These are phyloP conservation scores for Rostratula benghalensis DNA, from an alignment of 2,113 vertebrate genomes.

Conservation along the genomic window DNA sequence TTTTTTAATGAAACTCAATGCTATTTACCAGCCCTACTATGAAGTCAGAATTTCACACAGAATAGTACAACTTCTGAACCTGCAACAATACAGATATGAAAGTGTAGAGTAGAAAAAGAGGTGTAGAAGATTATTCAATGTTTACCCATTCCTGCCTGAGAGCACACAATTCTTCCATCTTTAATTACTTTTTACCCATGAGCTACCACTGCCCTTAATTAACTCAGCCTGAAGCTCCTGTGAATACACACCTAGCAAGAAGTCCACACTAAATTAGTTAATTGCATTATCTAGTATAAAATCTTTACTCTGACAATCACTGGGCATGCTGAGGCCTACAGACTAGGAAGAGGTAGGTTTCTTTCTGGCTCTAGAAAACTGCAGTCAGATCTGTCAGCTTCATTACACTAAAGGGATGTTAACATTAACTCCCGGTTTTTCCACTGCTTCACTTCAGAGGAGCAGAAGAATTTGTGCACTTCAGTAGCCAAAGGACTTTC, in stretches of 20 bases:
- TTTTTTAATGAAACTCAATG: too few relatives aligned
- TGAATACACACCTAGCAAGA: not conserved
- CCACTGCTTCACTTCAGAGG: not conserved
- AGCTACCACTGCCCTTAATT: slow-evolving; percentile 40
- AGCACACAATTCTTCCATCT: not conserved
- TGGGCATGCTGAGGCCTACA: not conserved
- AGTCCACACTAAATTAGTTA: slow-evolving; percentile 25
- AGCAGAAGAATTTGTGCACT: not conserved
- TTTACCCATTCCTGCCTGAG: not conserved
- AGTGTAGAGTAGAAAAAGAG: not conserved
- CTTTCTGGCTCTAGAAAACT: not conserved
- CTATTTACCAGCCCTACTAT: not conserved
- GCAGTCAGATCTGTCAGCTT: not conserved
- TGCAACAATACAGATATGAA: not conserved
- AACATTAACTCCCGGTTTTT: not conserved
- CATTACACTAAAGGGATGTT: not conserved
- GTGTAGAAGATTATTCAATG: not conserved
- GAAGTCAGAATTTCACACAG: not conserved
- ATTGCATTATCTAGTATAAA: slow-evolving; percentile 42
- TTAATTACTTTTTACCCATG: slow-evolving; percentile 7
- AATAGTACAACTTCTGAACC: not conserved
- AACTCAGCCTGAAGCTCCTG: slow-evolving; percentile 4
- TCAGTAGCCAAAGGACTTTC: not conserved
- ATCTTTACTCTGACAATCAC: slow-evolving; percentile 2
- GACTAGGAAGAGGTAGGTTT: not conserved